Percentiles rank a stretch among this genome's conserved stretches.
Conservation (phyloP, 2,888 invertebrate species). For the Morpho achilles region DNA sequence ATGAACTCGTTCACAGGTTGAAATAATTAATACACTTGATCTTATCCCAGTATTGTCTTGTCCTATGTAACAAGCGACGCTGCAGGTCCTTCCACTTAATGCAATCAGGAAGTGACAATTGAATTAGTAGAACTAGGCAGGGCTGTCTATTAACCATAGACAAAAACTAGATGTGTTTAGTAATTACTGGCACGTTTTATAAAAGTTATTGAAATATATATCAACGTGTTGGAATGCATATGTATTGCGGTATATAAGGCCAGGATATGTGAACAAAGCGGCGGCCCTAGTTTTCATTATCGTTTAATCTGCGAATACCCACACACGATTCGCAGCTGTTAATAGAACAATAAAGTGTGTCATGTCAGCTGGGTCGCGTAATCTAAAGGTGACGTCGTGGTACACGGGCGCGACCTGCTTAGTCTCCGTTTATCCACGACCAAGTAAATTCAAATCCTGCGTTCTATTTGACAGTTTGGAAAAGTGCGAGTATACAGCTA, state of each 20-base stretch:
- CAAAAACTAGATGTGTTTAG: neutral
- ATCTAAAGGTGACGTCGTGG: slow-evolving; percentile 47
- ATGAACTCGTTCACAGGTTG: slow-evolving; percentile 26
- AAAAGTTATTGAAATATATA: no score
- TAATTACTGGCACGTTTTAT: no score
- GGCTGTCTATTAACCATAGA: slow-evolving; percentile 30
- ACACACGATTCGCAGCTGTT: slow-evolving; percentile 35
- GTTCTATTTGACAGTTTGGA: slow-evolving; percentile 4
- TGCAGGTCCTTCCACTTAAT: slow-evolving; percentile 34
- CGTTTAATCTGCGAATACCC: slow-evolving; percentile 15
- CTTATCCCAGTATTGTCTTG: slow-evolving; percentile 33
- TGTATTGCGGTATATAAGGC: neutral
- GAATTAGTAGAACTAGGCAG: slow-evolving; percentile 51
- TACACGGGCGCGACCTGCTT: slow-evolving; percentile 38
- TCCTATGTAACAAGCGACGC: slow-evolving; percentile 29
- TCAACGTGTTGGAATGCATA: no score
- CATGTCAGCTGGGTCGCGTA: slow-evolving; percentile 58
- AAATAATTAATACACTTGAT: slow-evolving; percentile 28
- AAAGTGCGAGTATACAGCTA: neutral
- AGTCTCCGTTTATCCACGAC: neutral
- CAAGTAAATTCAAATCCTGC: slow-evolving; percentile 4
- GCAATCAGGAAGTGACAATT: slow-evolving; percentile 71
- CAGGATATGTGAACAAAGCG: slow-evolving; percentile 41
- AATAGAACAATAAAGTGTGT: slow-evolving; percentile 67
- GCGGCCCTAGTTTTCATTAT: slow-evolving; percentile 59